These are phyloP conservation scores for Genyomyrus donnyi DNA, from an alignment of 2,113 vertebrate species.

Conservation along the genomic window DNA sequence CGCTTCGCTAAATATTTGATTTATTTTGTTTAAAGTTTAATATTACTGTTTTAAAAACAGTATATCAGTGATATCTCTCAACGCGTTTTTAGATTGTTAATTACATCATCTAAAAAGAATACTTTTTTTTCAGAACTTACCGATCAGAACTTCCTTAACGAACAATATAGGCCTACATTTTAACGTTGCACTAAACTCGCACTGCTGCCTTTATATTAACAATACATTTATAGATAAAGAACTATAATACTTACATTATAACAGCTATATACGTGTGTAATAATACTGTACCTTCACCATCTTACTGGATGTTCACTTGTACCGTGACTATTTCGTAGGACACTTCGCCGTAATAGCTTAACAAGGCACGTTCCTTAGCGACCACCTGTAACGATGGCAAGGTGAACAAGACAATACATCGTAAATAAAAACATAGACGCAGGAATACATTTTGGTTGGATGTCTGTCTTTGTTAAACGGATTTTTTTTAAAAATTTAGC, in stretches of 20 bases:
- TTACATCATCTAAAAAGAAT: background rate
- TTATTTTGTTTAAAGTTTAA: background rate
- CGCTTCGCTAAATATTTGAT: background rate
- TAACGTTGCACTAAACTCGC: background rate
- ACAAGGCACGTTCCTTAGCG: background rate
- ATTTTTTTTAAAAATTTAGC: background rate
- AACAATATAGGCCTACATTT: background rate
- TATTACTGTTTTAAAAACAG: background rate
- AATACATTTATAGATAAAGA: background rate
- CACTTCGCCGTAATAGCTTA: background rate
- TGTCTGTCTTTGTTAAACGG: background rate
- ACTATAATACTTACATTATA: background rate
- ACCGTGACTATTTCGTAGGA: background rate
- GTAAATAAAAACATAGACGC: background rate
- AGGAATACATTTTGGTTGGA: background rate
- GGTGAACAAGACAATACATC: background rate
- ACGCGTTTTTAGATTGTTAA: background rate
- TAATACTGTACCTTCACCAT: background rate
- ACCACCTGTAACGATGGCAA: background rate
- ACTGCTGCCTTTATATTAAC: background rate
- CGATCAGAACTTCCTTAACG: background rate
- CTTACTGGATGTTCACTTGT: background rate
- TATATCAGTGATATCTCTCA: background rate
- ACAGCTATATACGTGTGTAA: background rate
- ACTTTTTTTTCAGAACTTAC: background rate